These are phyloP conservation scores for Lepidothrix coronata DNA, from an alignment of 2,113 vertebrate genomes.

Conservation along the genomic window DNA sequence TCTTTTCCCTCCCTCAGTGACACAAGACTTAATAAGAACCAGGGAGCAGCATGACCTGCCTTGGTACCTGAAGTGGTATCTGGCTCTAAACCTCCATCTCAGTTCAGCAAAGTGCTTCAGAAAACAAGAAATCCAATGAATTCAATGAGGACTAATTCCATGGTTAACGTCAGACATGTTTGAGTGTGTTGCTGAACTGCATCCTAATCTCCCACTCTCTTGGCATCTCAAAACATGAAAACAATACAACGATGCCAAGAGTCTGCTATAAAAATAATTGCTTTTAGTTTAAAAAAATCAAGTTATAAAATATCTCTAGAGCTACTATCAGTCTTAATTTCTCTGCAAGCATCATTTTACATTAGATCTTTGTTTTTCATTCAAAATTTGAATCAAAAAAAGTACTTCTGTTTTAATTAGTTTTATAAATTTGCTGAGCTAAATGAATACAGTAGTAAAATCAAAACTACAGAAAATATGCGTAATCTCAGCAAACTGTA, in stretches of 20 bases:
- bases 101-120: background rate
- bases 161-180: background rate
- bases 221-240: background rate
- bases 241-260: background rate
- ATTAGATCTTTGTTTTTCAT: background rate
- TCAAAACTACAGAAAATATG: constrained; percentile 27
- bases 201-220: background rate
- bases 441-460: constrained; percentile 47
- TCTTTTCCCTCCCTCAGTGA: background rate
- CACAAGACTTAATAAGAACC: background rate
- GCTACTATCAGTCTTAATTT: background rate
- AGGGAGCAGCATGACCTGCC: background rate
- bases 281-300: background rate
- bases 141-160: background rate
- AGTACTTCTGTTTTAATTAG: constrained; percentile 56
- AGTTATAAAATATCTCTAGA: background rate
- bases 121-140: background rate
- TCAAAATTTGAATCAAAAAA: constrained; percentile 19
- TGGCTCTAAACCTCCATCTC: background rate
- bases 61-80: background rate
- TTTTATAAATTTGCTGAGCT: constrained; percentile 58
- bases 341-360: background rate
- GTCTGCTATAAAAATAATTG: background rate
- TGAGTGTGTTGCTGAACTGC: background rate
- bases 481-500: constrained; percentile 9